phyloP scores from a whole-genome alignment of 2,888 invertebrate species.

The Callimorpha dominula region DNA sequence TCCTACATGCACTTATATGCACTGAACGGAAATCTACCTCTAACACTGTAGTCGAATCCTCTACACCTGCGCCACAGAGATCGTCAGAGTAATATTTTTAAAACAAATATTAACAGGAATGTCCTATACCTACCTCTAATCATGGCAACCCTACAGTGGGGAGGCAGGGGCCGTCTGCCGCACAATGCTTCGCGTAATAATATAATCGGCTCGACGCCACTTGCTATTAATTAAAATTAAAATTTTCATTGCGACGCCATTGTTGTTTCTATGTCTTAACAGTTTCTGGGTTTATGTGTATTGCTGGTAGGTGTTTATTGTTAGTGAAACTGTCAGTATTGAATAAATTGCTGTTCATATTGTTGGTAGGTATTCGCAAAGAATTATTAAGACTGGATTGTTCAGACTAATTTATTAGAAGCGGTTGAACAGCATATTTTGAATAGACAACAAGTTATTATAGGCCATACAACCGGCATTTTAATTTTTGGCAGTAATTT shows the following conservation, averaged over 20 bases:
- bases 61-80: no score
- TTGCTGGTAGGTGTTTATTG: constrained; percentile 14
- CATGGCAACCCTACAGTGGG: constrained; percentile 29
- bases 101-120: constrained; percentile 8
- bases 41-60: no score
- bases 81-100: not conserved
- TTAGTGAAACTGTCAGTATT: not conserved
- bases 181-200: constrained; percentile 79
- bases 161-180: constrained; percentile 57
- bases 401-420: no score
- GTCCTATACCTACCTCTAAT: not conserved
- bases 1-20: no score
- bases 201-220: constrained; percentile 82
- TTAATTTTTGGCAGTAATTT: no score
- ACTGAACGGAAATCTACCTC: no score
- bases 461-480: no score
- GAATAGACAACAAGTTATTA: no score
- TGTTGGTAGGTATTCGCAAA: not conserved
- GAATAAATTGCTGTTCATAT: constrained; percentile 10
- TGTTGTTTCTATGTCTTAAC: constrained; percentile 51
- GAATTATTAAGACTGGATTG: not conserved
- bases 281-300: constrained; percentile 23
- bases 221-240: constrained; percentile 85
- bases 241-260: constrained; percentile 75
- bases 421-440: no score